A percentile compares a stretch with the other conserved stretches of the same genome.
Evolutionary conservation across 2,113 vertebrate genomes (phyloP).

Genomic region (Marcusenius ussheri): DNA sequence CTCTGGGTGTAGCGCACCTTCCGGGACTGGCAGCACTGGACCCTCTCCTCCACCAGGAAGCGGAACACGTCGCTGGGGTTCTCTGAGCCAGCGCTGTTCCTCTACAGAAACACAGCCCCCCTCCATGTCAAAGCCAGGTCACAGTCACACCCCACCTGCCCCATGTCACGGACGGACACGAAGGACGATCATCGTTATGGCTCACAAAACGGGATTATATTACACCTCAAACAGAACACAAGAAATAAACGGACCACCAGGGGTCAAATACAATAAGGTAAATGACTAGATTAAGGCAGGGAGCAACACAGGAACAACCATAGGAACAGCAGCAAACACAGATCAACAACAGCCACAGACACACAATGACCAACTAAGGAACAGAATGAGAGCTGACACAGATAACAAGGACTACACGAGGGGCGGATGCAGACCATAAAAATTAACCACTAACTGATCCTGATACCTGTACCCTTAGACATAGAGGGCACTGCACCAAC

Average conservation of each 20-base stretch:
- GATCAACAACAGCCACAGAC: not conserved
- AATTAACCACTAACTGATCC: not conserved
- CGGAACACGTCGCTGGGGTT: slow-evolving; percentile 91
- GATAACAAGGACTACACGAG: not conserved
- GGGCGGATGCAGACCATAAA: not conserved
- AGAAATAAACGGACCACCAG: not conserved
- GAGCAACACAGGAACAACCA: not conserved
- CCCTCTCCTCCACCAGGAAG: slow-evolving; percentile 90
- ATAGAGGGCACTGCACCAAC: not conserved
- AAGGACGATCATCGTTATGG: not conserved
- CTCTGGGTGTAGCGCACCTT: slow-evolving; percentile 86
- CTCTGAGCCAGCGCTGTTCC: slow-evolving; percentile 82
- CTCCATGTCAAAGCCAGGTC: not conserved
- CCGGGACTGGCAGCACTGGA: slow-evolving; percentile 88
- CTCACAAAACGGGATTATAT: not conserved
- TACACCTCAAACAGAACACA: not conserved
- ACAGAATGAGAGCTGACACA: not conserved
- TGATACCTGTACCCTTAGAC: not conserved
- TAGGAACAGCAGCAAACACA: not conserved
- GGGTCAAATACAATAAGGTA: not conserved
- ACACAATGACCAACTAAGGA: not conserved
- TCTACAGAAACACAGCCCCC: slow-evolving; percentile 57
- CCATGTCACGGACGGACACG: not conserved
- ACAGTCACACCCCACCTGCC: not conserved
- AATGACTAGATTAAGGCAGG: not conserved